Percentiles rank a stretch among this genome's conserved stretches.
These are phyloP conservation scores for Ceratina japonica DNA, from an alignment of 1,140 invertebrate species.

Conservation along the genomic window DNA sequence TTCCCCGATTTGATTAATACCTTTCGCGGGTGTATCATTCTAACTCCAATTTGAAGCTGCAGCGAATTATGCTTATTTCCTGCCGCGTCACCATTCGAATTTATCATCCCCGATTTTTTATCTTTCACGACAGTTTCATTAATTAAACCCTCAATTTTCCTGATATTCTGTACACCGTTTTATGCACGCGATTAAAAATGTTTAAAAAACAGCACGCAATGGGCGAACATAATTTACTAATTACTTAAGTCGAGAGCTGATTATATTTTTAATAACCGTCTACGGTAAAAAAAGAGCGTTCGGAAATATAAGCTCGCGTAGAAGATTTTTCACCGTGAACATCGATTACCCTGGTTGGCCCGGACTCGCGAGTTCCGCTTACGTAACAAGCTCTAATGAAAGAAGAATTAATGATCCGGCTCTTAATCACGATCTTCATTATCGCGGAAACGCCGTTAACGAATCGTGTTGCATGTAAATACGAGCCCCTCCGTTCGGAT, in stretches of 20 bases:
- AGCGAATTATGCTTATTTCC: neutral
- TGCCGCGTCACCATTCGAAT: neutral
- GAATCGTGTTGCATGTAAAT: conserved; percentile 33
- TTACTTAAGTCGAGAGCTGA: no score
- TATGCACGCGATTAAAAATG: neutral
- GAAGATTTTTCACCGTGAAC: neutral
- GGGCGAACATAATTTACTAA: no score
- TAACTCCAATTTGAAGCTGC: neutral
- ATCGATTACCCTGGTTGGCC: neutral
- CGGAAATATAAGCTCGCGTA: no score
- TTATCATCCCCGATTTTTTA: no score
- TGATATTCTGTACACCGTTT: neutral
- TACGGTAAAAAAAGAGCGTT: no score
- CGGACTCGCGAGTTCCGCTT: neutral
- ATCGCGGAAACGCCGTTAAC: conserved; percentile 10
- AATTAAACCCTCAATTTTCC: neutral
- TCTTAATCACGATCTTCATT: conserved; percentile 40
- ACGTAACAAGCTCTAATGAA: conserved; percentile 28
- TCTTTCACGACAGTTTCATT: no score
- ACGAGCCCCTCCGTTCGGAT: conserved; percentile 2
- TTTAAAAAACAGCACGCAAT: no score
- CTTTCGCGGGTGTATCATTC: neutral
- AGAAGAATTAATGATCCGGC: conserved; percentile 30
- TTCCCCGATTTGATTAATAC: conserved; percentile 21
- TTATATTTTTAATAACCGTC: no score